Evolutionary conservation across 64 coral and sea anemone genomes (phyloP).

Genomic region (Pocillopora verrucosa): DNA sequence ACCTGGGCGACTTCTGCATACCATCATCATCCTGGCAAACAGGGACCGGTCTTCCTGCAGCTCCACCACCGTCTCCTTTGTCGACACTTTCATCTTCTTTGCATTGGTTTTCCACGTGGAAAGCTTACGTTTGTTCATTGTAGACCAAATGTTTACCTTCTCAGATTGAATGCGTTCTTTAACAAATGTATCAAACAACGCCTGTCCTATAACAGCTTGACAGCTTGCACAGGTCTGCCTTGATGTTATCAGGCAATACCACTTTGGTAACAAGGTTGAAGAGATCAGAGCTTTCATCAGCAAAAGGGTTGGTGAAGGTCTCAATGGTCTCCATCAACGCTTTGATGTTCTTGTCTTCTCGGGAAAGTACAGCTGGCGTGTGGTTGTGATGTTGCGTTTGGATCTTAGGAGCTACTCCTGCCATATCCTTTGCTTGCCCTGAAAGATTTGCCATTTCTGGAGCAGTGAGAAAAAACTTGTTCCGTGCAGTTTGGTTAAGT

Average conservation of each 20-base stretch:
- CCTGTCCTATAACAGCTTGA: background rate
- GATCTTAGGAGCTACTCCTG: slow-evolving; percentile 32
- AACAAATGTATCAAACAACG: background rate
- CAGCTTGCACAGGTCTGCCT: background rate
- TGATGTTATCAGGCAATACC: slow-evolving; percentile 20
- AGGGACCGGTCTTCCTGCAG: background rate
- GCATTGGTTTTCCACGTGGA: background rate
- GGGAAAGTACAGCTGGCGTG: slow-evolving; percentile 9
- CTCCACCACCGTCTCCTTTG: slow-evolving; percentile 10
- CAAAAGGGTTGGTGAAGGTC: slow-evolving; percentile 18
- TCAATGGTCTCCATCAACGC: slow-evolving; percentile 6
- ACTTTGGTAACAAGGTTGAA: slow-evolving; percentile 46
- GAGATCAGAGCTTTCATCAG: slow-evolving; percentile 1
- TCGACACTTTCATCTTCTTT: background rate
- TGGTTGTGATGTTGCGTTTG: slow-evolving; percentile 21
- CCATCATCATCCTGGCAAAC: background rate
- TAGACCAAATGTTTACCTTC: background rate
- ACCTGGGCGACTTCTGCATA: slow-evolving; percentile 26
- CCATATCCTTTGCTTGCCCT: slow-evolving; percentile 38
- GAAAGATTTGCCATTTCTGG: slow-evolving; percentile 26
- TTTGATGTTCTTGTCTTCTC: slow-evolving; percentile 40
- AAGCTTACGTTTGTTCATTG: background rate
- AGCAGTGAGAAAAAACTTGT: slow-evolving; percentile 39
- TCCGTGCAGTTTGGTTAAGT: background rate
- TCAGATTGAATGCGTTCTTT: background rate